Evolutionary conservation across 92 coral and sea anemone species (phyloP).

Genomic region (Epizoanthus rinbou): DNA sequence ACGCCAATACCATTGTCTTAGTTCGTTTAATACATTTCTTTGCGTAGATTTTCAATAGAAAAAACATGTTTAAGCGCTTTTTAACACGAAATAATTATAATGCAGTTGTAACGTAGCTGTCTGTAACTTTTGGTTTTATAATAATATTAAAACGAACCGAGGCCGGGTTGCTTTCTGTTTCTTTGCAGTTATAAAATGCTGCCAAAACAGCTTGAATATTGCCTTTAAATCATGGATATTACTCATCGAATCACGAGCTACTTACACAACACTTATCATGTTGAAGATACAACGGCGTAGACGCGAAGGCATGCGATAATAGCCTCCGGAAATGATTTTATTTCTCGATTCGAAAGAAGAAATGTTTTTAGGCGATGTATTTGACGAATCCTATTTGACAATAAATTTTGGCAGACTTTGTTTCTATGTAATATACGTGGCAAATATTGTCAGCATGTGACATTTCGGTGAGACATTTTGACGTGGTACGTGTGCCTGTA

Average conservation of each 20-base stretch:
- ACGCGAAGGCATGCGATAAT: neutral
- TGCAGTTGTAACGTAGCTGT: too few species aligned
- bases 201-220: neutral
- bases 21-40: neutral
- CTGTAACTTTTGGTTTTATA: neutral
- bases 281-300: neutral
- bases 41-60: neutral
- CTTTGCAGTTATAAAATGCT: neutral
- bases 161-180: neutral
- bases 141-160: neutral
- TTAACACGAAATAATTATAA: neutral
- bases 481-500: neutral
- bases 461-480: neutral
- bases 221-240: neutral
- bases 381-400: too few species aligned
- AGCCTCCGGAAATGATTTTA: slow-evolving; percentile 8
- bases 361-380: neutral
- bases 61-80: neutral
- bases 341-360: neutral
- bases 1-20: neutral
- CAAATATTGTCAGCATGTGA: neutral
- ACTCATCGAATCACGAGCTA: neutral
- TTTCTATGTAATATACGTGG: slow-evolving; percentile 7
- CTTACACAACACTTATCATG: neutral
- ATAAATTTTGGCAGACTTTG: neutral